Percentiles rank a stretch among this genome's conserved stretches.
Evolutionary conservation across 2,797 vertebrate genomes (phyloP).

Genomic region (Furcifer pardalis): DNA sequence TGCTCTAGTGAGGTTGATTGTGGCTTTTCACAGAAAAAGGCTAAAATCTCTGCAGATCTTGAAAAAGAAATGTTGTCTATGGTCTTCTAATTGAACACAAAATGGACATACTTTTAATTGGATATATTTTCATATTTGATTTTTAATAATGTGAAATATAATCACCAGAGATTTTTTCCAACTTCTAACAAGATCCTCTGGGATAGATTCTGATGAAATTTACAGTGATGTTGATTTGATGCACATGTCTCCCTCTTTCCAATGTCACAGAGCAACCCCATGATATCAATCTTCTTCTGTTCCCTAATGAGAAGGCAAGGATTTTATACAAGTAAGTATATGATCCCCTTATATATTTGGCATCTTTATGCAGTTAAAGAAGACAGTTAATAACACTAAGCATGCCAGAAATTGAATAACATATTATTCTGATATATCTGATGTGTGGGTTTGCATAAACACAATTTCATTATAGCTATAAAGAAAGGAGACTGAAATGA

Average conservation of each 20-base stretch:
- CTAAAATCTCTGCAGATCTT: conserved; percentile 22
- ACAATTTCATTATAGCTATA: conserved; percentile 24
- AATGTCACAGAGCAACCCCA: neutral
- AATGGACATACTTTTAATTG: conserved; percentile 27
- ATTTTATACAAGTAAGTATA: conserved; percentile 45
- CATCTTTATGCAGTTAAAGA: conserved; percentile 35
- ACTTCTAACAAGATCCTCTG: neutral
- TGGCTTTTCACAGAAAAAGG: conserved; percentile 31
- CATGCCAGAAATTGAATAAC: conserved; percentile 26
- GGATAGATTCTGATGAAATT: neutral
- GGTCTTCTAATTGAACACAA: conserved; percentile 6
- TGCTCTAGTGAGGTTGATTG: conserved; percentile 25
- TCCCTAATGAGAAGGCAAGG: conserved; percentile 45
- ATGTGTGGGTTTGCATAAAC: conserved; percentile 33
- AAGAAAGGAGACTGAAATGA: conserved; percentile 46
- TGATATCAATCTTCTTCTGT: conserved; percentile 51
- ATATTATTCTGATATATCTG: conserved; percentile 9
- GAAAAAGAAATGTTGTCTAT: neutral
- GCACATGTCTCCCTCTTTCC: neutral
- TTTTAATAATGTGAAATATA: conserved; percentile 11
- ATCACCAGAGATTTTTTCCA: conserved; percentile 6
- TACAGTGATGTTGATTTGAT: neutral
- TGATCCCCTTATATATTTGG: conserved; percentile 48
- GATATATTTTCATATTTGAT: conserved; percentile 14
- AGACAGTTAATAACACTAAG: conserved; percentile 60